Evolutionary conservation across 2,888 invertebrate species (phyloP).

Genomic region (Cerastis rubricosa): DNA sequence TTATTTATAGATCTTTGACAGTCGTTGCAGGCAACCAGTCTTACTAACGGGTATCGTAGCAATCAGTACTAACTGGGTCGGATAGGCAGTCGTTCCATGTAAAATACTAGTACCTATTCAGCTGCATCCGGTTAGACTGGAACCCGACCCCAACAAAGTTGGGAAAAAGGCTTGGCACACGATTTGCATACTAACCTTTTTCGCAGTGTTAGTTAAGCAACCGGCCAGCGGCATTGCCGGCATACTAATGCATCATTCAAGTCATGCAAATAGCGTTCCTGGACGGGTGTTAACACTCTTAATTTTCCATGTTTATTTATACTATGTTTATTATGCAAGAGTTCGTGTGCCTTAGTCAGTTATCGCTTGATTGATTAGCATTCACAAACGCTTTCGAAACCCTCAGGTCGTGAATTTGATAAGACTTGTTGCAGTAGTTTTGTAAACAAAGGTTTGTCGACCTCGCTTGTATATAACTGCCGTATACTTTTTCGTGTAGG

Average conservation of each 20-base stretch:
- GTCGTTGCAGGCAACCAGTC: not conserved
- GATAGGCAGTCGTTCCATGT: not conserved
- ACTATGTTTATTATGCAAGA: slow-evolving; percentile 10
- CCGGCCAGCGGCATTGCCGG: not conserved
- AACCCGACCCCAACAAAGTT: not conserved
- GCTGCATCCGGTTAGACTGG: not conserved
- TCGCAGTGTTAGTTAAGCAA: not conserved
- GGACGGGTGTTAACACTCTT: slow-evolving; percentile 16
- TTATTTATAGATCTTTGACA: not conserved
- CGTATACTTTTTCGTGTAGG: too few relatives aligned
- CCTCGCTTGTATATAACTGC: not conserved
- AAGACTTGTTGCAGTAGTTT: slow-evolving; percentile 35
- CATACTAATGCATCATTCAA: slow-evolving; percentile 17
- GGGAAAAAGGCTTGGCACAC: not conserved
- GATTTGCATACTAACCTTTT: not conserved
- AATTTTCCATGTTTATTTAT: slow-evolving; percentile 43
- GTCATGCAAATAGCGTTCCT: slow-evolving; percentile 35
- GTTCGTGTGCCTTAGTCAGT: slow-evolving; percentile 30
- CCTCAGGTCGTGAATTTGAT: slow-evolving; percentile 37
- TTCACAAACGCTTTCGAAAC: slow-evolving; percentile 2
- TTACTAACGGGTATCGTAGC: not conserved
- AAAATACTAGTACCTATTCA: not conserved
- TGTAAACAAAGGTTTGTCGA: slow-evolving; percentile 29
- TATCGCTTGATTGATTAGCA: slow-evolving; percentile 45
- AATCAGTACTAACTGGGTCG: not conserved